These are phyloP conservation scores for Campylomormyrus numenius DNA, from an alignment of 2,113 vertebrate species.

Conservation along the genomic window DNA sequence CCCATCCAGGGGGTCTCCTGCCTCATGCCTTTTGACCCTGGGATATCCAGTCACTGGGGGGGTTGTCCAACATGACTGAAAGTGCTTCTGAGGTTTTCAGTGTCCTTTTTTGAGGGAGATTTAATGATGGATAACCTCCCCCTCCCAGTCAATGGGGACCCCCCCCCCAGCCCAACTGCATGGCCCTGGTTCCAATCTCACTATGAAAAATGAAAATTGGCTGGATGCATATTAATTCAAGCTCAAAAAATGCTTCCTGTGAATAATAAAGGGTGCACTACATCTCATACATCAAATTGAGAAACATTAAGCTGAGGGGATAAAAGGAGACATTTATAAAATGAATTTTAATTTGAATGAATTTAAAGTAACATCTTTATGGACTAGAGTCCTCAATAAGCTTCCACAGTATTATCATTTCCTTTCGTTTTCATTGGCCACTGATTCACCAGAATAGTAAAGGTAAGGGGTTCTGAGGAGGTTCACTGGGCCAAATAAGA, in stretches of 20 bases:
- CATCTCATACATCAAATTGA: not conserved
- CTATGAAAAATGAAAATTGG: not conserved
- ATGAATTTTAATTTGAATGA: not conserved
- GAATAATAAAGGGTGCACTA: not conserved
- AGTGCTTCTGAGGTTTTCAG: not conserved
- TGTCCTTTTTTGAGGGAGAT: not conserved
- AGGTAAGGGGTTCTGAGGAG: not conserved
- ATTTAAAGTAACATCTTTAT: not conserved
- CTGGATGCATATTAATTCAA: not conserved
- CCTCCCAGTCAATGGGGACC: not conserved
- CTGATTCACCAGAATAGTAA: not conserved
- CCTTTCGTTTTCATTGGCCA: not conserved
- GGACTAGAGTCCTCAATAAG: not conserved
- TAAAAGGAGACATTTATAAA: not conserved
- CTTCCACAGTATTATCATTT: not conserved
- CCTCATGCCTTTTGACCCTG: not conserved
- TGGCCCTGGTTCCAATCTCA: not conserved
- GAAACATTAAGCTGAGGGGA: not conserved
- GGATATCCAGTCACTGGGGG: not conserved
- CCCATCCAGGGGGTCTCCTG: not conserved
- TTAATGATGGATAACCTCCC: not conserved
- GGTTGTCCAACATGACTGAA: not conserved
- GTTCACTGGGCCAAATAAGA: not conserved
- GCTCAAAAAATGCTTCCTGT: not conserved
- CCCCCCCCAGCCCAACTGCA: not conserved